A percentile compares a stretch with the other conserved stretches of the same genome.
Conservation (phyloP, 2,113 vertebrate species). For the mouse (Mus musculus) region DNA sequence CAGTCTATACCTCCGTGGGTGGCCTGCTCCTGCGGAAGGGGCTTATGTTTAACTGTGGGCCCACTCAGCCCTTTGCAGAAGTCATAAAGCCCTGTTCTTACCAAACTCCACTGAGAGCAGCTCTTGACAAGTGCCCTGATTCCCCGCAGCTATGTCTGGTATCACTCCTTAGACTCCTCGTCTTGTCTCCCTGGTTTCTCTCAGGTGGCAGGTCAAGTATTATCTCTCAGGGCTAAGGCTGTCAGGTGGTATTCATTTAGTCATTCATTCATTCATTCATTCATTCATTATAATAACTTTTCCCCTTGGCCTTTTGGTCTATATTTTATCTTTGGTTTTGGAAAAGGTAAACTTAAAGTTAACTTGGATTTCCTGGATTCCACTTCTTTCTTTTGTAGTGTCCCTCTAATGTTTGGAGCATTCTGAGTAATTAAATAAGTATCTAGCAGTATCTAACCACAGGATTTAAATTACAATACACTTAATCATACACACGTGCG, state of each 20-base stretch:
- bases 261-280: not conserved
- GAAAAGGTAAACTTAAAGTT: not conserved
- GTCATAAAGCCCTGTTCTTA: not conserved
- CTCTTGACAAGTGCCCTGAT: not conserved
- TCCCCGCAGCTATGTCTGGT: not conserved
- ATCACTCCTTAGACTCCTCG: not conserved
- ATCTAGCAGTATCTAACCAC: not conserved
- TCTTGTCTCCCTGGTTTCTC: not conserved
- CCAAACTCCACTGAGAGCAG: not conserved
- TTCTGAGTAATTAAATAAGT: not conserved
- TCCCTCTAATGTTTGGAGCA: not conserved
- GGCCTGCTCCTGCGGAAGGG: not conserved
- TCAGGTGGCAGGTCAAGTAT: not conserved
- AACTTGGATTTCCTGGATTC: not conserved
- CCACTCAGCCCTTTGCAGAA: not conserved
- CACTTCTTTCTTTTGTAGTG: not conserved
- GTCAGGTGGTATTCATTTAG: not conserved
- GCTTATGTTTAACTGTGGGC: not conserved
- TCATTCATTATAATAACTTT: not conserved
- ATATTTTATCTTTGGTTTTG: not conserved
- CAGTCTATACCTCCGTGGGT: not conserved
- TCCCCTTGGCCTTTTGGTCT: not conserved
- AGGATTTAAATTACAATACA: not conserved
- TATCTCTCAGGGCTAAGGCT: not conserved
- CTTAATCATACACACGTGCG: not conserved